phyloP scores from a whole-genome alignment of 2,113 vertebrate genomes.

The Elgaria multicarinata region DNA sequence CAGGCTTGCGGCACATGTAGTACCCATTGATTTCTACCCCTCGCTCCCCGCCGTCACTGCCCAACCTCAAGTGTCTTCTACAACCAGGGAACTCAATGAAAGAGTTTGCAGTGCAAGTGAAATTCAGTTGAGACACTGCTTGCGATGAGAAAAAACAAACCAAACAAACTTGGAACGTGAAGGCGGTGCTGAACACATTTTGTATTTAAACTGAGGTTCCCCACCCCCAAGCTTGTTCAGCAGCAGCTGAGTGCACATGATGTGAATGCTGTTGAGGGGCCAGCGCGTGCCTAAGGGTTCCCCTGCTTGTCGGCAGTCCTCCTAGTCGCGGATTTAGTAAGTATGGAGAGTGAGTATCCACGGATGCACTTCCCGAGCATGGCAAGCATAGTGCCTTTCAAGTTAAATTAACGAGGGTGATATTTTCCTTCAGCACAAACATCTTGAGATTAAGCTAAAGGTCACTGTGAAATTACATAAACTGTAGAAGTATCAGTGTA shows the following conservation, averaged over 20 bases:
- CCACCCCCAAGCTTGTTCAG: conserved; percentile 52
- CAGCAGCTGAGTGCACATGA: conserved; percentile 59
- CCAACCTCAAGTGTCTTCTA: conserved; percentile 64
- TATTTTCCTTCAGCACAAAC: conserved; percentile 75
- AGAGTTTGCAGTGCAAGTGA: conserved; percentile 64
- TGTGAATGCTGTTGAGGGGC: conserved; percentile 45
- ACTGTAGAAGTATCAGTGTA: conserved; percentile 68
- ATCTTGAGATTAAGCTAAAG: conserved; percentile 76
- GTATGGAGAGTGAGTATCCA: conserved; percentile 62
- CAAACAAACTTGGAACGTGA: conserved; percentile 54
- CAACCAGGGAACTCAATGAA: conserved; percentile 47
- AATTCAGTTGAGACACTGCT: conserved; percentile 66
- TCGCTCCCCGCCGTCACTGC: conserved; percentile 64
- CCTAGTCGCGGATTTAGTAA: conserved; percentile 66
- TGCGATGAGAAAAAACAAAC: conserved; percentile 30
- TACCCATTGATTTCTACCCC: conserved; percentile 72
- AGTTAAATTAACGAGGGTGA: conserved; percentile 74
- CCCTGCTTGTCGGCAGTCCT: conserved; percentile 58
- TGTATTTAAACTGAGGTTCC: conserved; percentile 57
- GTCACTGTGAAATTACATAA: conserved; percentile 70
- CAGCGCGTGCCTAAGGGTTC: conserved; percentile 51
- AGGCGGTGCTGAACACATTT: conserved; percentile 54
- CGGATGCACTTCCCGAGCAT: conserved; percentile 43
- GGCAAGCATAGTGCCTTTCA: conserved; percentile 61
- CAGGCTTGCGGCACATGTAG: conserved; percentile 42